Evolutionary conservation across 2,797 vertebrate species (phyloP).

Genomic region (Cyclopterus lumpus): DNA sequence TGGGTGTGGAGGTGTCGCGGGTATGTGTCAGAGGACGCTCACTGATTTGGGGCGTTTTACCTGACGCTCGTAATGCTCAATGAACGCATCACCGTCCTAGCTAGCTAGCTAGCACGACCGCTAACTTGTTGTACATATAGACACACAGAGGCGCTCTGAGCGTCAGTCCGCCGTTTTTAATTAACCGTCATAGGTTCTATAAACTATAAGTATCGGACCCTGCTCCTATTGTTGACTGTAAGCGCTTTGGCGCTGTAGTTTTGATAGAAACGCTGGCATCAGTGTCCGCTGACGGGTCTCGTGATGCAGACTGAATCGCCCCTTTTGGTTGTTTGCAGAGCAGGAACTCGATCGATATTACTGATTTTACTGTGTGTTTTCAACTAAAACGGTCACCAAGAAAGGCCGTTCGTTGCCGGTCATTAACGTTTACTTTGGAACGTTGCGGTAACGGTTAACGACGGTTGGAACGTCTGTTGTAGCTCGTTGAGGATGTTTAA

Average conservation of each 20-base stretch:
- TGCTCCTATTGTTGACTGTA: too few species aligned
- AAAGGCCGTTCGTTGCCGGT: neutral
- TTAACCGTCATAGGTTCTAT: neutral
- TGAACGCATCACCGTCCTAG: neutral
- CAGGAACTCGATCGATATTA: neutral
- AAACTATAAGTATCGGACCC: neutral
- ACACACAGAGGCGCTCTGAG: too few species aligned
- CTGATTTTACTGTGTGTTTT: neutral
- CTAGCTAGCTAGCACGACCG: constrained; percentile 49
- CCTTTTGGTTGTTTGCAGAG: too few species aligned
- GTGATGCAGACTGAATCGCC: constrained; percentile 57
- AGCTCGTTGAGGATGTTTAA: neutral
- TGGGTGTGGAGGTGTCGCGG: neutral
- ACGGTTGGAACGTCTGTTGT: neutral
- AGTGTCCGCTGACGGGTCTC: constrained; percentile 63
- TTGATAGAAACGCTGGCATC: constrained; percentile 25
- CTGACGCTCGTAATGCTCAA: neutral
- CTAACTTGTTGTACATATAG: constrained; percentile 9
- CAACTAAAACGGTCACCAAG: too few species aligned
- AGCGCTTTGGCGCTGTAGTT: neutral
- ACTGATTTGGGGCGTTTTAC: constrained; percentile 38
- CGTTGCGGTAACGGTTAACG: neutral
- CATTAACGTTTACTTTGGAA: neutral
- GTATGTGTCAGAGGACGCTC: neutral
- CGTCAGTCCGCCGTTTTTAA: neutral